Evolutionary conservation across 2,888 invertebrate genomes (phyloP), one percentile per base, ranked within the genome.

Genomic region (Nomada hirtipes): DNA sequence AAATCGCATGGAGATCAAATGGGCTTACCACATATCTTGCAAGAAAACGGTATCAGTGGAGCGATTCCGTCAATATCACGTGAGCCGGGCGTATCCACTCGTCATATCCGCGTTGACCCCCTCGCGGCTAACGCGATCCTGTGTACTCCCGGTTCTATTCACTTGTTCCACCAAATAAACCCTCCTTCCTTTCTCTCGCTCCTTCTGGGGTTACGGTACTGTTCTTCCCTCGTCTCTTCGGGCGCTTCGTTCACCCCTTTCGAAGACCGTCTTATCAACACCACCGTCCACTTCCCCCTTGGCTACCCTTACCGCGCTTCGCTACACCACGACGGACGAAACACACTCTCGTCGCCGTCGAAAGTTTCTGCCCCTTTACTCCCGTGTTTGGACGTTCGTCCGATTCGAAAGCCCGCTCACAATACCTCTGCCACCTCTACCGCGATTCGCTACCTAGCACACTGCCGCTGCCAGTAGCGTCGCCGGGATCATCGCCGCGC

Each of bases 81-180:
- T 90, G 92, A 91, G 84, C 86, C 90, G 89, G 89, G 89, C 86
- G 89, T 88, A 90, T 90, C 90, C 90, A 88, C 90, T 88, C 88
- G 88, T 91, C 91, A 92, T 91, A 89, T 89, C 91, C 89, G 87
- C 81, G 80, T 82, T 78, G 75, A 85, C 83, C 83, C 82, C 75
- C 80, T 85, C 83, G 78, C 78, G 73, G 74, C 78, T 61, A 52
- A 67, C 71, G 72, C 76, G 79, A 71, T 84, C 73, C 23, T 15
- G 50, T 15, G 50, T 55, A 26, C 55, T 23, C 36, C 44, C 74
- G n/a, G 15, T 57, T 63, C 71, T 53, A 2, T 57, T 55, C 57
- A 18, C n/a, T 26, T 57, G 63, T 61, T 29, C 29, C 55, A 64
- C 65, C 7, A 61, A n/a, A 52, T 36, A 26, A 50, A 65, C 15